A percentile compares a stretch with the other conserved stretches of the same genome.
Conservation (phyloP, 2,888 invertebrate genomes). For the Myopa testacea region DNA sequence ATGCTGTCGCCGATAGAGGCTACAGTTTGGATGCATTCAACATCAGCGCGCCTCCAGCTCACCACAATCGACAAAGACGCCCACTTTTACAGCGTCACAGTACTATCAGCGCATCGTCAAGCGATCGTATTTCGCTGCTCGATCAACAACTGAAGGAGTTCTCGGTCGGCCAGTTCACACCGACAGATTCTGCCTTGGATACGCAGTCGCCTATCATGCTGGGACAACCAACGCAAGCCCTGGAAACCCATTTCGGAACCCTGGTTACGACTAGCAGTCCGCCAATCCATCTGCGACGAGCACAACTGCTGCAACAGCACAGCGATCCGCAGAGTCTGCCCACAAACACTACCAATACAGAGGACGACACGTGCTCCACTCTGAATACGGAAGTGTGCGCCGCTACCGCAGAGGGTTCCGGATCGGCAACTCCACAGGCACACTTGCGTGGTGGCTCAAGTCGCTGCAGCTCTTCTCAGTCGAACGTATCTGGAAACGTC, state of each 20-base stretch:
- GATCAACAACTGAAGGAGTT: slow-evolving; percentile 58
- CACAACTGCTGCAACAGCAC: slow-evolving; percentile 62
- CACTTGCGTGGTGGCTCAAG: not conserved
- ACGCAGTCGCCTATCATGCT: slow-evolving; percentile 46
- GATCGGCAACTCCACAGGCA: slow-evolving; percentile 45
- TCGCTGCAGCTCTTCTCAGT: slow-evolving; percentile 13
- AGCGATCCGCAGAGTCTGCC: slow-evolving; percentile 64
- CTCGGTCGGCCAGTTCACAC: slow-evolving; percentile 15
- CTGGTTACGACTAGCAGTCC: slow-evolving; percentile 57
- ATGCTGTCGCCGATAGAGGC: slow-evolving; percentile 53
- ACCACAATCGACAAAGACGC: slow-evolving; percentile 52
- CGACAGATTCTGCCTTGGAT: not conserved
- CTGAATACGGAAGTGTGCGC: slow-evolving; percentile 63
- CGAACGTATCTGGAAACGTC: not conserved
- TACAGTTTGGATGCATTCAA: slow-evolving; percentile 52
- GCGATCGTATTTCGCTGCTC: slow-evolving; percentile 57
- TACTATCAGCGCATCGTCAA: slow-evolving; percentile 61
- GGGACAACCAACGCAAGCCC: slow-evolving; percentile 46
- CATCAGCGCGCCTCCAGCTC: not conserved
- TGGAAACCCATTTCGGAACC: slow-evolving; percentile 64
- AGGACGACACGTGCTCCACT: slow-evolving; percentile 66
- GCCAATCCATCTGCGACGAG: slow-evolving; percentile 57
- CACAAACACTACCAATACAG: slow-evolving; percentile 60
- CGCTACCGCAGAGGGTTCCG: slow-evolving; percentile 47
- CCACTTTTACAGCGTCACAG: slow-evolving; percentile 63